Conservation (phyloP, 2,113 vertebrate species). For the Aplodontia rufa region DNA sequence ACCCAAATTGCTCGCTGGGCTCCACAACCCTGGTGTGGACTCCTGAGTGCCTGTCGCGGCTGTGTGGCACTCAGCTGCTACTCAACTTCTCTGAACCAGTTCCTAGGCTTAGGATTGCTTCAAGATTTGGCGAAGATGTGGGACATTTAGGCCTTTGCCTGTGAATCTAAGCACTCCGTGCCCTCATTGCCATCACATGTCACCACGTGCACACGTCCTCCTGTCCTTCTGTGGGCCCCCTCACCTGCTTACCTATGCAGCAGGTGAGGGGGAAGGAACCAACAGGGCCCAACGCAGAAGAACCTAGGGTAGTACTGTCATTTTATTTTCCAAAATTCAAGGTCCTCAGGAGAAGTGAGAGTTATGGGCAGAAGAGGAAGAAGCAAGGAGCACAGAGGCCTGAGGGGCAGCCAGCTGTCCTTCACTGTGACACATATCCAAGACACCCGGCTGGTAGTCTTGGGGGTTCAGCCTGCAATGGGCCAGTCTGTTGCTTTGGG, state of each 20-base stretch:
- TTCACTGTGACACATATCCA: no score
- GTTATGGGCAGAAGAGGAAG: no score
- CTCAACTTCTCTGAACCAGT: neutral
- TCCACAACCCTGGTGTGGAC: accelerated
- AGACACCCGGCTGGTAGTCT: no score
- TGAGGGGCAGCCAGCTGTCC: no score
- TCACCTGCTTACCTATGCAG: no score
- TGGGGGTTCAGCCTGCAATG: no score
- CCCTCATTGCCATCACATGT: no score
- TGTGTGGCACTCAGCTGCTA: neutral
- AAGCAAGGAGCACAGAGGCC: no score
- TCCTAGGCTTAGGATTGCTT: neutral
- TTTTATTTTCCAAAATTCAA: neutral
- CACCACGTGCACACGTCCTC: accelerated
- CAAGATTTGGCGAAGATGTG: neutral
- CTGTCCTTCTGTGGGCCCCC: no score
- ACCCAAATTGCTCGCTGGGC: neutral
- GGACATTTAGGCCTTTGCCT: neutral
- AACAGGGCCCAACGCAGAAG: neutral
- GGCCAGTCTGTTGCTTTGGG: no score
- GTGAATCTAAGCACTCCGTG: accelerated
- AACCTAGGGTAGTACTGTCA: no score
- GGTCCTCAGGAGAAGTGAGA: neutral
- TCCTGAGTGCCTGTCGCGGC: no score
- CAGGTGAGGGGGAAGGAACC: neutral